These are phyloP conservation scores for Aphis craccivora DNA, from an alignment of 1,140 invertebrate genomes.

Conservation along the genomic window DNA sequence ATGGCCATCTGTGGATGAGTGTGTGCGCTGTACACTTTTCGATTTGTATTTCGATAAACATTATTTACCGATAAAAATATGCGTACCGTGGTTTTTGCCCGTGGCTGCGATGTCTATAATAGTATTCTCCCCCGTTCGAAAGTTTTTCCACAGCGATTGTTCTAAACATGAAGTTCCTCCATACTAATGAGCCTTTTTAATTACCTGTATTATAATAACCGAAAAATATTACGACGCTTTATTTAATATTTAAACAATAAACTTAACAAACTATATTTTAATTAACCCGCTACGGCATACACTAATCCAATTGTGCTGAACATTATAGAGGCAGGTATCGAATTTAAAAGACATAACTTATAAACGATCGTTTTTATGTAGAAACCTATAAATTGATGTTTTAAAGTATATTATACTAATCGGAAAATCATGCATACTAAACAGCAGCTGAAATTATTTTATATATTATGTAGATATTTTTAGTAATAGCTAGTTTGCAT, in stretches of 20 bases:
- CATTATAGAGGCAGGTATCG: not conserved
- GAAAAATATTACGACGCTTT: not conserved
- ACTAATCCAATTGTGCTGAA: not conserved
- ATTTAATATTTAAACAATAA: conserved; percentile 3
- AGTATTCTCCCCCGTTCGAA: not conserved
- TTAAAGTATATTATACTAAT: not conserved
- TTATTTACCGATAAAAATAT: not conserved
- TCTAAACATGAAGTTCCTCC: too few species aligned
- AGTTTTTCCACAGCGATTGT: not conserved
- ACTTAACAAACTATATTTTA: conserved; percentile 16
- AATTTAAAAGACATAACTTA: not conserved
- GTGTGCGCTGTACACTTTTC: not conserved
- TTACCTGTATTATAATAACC: not conserved
- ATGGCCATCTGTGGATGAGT: not conserved
- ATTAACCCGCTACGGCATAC: not conserved
- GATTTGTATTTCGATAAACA: not conserved
- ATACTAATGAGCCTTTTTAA: not conserved
- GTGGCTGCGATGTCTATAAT: not conserved
- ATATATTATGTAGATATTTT: not conserved
- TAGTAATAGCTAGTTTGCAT: not conserved
- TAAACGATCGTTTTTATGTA: not conserved
- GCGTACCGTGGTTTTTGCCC: not conserved
- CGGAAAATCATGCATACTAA: not conserved
- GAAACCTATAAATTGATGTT: not conserved
- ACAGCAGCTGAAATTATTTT: not conserved